phyloP scores from a whole-genome alignment of 2,888 invertebrate species.

The Electrophaes corylata region DNA sequence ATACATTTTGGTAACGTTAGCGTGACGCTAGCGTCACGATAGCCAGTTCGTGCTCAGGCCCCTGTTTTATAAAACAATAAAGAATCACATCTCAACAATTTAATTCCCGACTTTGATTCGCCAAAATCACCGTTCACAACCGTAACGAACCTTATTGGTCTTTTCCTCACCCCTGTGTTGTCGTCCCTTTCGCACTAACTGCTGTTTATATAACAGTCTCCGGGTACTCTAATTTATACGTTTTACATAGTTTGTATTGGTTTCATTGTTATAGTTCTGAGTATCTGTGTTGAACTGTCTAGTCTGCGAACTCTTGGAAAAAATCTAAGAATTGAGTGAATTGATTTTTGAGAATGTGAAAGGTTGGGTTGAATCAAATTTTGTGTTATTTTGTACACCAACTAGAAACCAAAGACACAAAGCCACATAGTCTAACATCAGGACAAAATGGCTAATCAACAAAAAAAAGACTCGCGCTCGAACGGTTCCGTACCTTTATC shows the following conservation, averaged over 20 bases:
- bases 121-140: slow-evolving; percentile 53
- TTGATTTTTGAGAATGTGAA: too few relatives aligned
- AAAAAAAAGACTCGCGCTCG: too few relatives aligned
- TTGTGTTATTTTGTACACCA: too few relatives aligned
- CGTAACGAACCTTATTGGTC: slow-evolving; percentile 46
- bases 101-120: slow-evolving; percentile 45
- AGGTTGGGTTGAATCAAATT: too few relatives aligned
- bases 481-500: too few relatives aligned
- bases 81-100: slow-evolving; percentile 20
- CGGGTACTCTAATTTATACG: slow-evolving; percentile 23
- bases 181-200: slow-evolving; percentile 36
- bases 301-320: too few relatives aligned
- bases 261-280: slow-evolving; percentile 28
- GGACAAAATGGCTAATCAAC: too few relatives aligned
- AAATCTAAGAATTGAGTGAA: too few relatives aligned
- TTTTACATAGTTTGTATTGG: slow-evolving; percentile 22
- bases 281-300: not conserved
- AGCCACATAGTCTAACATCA: too few relatives aligned
- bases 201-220: slow-evolving; percentile 33
- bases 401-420: too few relatives aligned
- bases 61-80: slow-evolving; percentile 6
- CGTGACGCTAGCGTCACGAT: too few relatives aligned
- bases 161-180: slow-evolving; percentile 44
- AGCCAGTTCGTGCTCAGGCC: not conserved
- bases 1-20: too few relatives aligned